Evolutionary conservation across 2,113 vertebrate species (phyloP), one percentile per base, ranked within the genome.

Genomic region (Osmerus eperlanus): DNA sequence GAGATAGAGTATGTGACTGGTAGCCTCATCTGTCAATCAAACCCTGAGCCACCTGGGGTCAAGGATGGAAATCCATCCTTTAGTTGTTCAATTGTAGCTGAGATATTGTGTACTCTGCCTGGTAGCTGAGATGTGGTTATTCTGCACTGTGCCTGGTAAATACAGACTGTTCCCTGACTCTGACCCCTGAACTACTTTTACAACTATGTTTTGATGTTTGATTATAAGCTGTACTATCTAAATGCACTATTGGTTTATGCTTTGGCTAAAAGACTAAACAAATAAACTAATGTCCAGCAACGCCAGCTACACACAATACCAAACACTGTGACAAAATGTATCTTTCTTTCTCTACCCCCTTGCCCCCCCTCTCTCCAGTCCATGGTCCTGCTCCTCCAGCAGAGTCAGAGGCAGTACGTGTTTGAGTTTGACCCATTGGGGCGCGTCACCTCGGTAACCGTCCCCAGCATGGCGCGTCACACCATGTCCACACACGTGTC

Each of bases 401-500:
- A 95, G 89, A 96, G 93, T 68, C 95, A 96, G 64, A 91, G 95
- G 0, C 95, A 95, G 83, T 96, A 95, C 62, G 92, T 96, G 82
- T 96, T 96, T 3, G 95, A 96, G 79, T 96, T 93, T 0, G 95
- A 96, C 77, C 87, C 92, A 36, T 93, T 92, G 0, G 93, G 94
- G 12, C 89, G 91, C 0, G 90, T 96, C 58, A 93, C 93, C 0
- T 93, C 95, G 0, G 94, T 96, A 66, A 96, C 94, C 65, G 95
- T 96, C 94, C 95, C 95, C 16, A 96, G 94, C 0, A 94, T 96
- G 9, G 95, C 95, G 28, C 90, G 94, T 69, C 95, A 96, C 87
- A 95, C 93, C 84, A 92, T 96, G 94, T 91, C 93, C 78, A 96
- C 95, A 5, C 94, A 95, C 81, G 94, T 93, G 53, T 96, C 94